Evolutionary conservation across 2,888 invertebrate species (phyloP).

Genomic region (Yponomeuta plumbellus): DNA sequence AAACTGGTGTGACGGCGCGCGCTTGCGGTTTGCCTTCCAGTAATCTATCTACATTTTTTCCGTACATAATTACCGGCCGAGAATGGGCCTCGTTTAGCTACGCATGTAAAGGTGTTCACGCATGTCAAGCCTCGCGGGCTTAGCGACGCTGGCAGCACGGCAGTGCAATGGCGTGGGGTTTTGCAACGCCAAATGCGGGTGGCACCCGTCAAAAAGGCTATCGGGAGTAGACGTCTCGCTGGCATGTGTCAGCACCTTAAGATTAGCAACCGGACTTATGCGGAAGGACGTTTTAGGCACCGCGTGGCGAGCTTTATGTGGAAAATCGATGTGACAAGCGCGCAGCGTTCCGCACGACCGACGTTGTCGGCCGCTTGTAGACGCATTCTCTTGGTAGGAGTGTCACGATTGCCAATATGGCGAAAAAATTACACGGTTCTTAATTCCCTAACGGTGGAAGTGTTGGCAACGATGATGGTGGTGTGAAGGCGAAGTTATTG

Average conservation of each 20-base stretch:
- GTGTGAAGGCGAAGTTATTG: neutral
- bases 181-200: slow-evolving; percentile 2
- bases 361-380: slow-evolving; percentile 29
- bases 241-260: neutral
- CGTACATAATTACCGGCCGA: neutral
- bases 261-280: slow-evolving; percentile 46
- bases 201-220: neutral
- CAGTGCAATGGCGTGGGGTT: neutral
- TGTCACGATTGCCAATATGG: slow-evolving; percentile 26
- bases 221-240: neutral
- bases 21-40: neutral
- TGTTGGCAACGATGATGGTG: neutral
- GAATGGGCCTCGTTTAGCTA: slow-evolving; percentile 18
- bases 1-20: slow-evolving; percentile 9
- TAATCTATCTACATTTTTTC: neutral
- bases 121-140: neutral
- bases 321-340: slow-evolving; percentile 53
- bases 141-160: too few species aligned
- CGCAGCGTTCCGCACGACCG: slow-evolving; percentile 33
- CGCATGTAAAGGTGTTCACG: slow-evolving; percentile 26
- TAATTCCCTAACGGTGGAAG: neutral
- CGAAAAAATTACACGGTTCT: slow-evolving; percentile 3
- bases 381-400: slow-evolving; percentile 39
- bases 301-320: slow-evolving; percentile 40
- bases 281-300: slow-evolving; percentile 66